Percentiles rank a stretch among this genome's conserved stretches.
These are phyloP conservation scores for Zaprionus vittiger DNA, from an alignment of 1,140 invertebrate genomes.

Conservation along the genomic window DNA sequence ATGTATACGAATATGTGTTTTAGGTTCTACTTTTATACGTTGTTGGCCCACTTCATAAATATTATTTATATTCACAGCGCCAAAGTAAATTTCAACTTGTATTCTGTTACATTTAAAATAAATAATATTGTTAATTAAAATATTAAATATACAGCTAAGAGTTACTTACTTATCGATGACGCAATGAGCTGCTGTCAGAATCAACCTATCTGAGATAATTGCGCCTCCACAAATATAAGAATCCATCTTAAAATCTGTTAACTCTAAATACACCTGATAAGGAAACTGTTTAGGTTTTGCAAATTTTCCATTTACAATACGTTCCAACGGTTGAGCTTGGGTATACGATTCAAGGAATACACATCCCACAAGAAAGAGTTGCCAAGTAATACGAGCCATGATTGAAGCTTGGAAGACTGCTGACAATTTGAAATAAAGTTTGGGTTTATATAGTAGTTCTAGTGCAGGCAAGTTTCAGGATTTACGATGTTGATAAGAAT, in stretches of 20 bases:
- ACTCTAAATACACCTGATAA: background rate
- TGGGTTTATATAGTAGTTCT: background rate
- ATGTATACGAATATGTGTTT: background rate
- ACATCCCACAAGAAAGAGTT: background rate
- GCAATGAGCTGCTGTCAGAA: background rate
- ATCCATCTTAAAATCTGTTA: accelerated
- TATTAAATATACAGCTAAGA: background rate
- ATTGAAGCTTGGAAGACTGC: background rate
- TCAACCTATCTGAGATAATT: background rate
- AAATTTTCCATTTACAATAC: background rate
- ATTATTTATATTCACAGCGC: background rate
- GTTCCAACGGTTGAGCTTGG: background rate
- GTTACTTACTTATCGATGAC: background rate
- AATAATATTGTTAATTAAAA: background rate
- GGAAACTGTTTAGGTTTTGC: background rate
- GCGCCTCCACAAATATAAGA: background rate
- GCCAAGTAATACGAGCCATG: background rate
- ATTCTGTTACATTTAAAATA: background rate
- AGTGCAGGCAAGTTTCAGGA: background rate
- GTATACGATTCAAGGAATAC: background rate
- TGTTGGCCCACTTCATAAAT: background rate
- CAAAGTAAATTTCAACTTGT: background rate
- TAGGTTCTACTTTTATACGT: background rate
- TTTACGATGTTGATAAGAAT: background rate
- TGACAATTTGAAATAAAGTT: background rate